Evolutionary conservation across 1,140 invertebrate species (phyloP).

Genomic region (Bathynomus jamesi): DNA sequence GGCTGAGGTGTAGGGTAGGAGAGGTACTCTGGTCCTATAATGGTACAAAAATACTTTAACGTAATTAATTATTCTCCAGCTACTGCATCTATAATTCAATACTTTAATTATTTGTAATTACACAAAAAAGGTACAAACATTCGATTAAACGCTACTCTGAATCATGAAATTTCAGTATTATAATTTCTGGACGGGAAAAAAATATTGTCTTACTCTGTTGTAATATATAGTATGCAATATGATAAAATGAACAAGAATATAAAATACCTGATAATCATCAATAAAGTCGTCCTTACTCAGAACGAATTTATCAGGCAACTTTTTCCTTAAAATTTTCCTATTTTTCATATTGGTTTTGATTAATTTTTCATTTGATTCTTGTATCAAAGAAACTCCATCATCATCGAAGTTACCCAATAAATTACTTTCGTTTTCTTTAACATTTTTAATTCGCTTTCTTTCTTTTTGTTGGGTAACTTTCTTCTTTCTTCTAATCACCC

Average conservation of each 20-base stretch:
- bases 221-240: no score
- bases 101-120: no score
- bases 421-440: background rate
- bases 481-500: background rate
- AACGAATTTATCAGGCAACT: background rate
- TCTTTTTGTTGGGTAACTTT: constrained; percentile 1
- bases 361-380: background rate
- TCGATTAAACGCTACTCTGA: no score
- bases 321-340: background rate
- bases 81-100: no score
- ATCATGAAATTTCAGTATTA: no score
- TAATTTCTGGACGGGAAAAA: no score
- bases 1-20: background rate
- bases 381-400: background rate
- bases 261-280: background rate
- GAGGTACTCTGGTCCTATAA: background rate
- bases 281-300: background rate
- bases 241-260: no score
- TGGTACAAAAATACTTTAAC: no score
- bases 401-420: background rate
- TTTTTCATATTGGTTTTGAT: background rate
- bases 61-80: no score
- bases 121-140: no score
- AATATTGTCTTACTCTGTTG: no score
- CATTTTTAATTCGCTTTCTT: background rate